phyloP scores from a whole-genome alignment of 2,113 vertebrate species.

The Sapayoa aenigma region DNA sequence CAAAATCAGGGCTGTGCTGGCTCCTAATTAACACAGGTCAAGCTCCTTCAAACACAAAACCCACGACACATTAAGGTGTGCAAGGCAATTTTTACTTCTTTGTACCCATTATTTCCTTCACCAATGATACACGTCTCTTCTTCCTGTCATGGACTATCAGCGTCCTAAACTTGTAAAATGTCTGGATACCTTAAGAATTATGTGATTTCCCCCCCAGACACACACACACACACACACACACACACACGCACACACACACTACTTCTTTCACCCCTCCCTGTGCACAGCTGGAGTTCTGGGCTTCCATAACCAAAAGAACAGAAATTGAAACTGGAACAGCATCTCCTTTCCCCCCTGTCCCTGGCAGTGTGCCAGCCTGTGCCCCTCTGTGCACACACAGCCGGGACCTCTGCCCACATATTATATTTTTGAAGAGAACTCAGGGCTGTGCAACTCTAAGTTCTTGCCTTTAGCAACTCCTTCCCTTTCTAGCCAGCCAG shows the following conservation, averaged over 20 bases:
- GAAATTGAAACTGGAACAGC: not conserved
- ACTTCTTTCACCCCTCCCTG: not conserved
- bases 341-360: not conserved
- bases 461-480: not conserved
- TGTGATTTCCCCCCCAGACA: rapidly evolving
- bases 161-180: not conserved
- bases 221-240: too few species aligned
- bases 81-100: not conserved
- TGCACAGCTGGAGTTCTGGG: not conserved
- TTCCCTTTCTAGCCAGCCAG: not conserved
- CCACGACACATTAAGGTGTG: not conserved
- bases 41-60: not conserved
- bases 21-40: slow-evolving; percentile 24
- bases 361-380: not conserved
- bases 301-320: not conserved
- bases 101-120: not conserved
- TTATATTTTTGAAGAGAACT: not conserved
- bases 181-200: not conserved
- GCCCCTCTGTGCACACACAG: not conserved
- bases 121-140: not conserved
- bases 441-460: not conserved
- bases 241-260: too few species aligned
- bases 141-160: not conserved
- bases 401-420: rapidly evolving
- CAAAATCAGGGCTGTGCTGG: not conserved